Base-by-base conservation (phyloP, 2,113 vertebrate genomes). In the Sphaerodactylus townsendi region DNA sequence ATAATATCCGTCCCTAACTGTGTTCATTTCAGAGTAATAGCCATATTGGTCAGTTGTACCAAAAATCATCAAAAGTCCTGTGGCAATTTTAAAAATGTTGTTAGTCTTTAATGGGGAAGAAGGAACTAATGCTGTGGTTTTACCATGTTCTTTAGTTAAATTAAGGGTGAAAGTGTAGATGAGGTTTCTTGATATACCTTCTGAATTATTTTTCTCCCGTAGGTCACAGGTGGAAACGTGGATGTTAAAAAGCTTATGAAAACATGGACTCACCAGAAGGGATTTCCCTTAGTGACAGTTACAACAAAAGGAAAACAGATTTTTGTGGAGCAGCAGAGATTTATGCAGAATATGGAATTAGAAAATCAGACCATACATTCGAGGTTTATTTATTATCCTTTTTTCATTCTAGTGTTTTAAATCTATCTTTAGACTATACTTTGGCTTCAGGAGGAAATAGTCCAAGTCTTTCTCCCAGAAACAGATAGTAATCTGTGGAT, bases 271-370 rank as follows among this genome's bases (percentile, higher is more conserved):
- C 91, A 96, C 23, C 97, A 98, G 86, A 98, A 98, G 95, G 98
- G 98, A 80, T 98, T 99, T 95, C 98, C 98, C 65, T 90, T 99
- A 93, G 97, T 99, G 79, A 99, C 97, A 35, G 96, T 98, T 79
- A 95, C 90, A 78, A 96, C 92, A 84, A 95, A 94, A 37, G 97
- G 96, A 79, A 96, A 92, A 73, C 76, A 91, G 77, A 94, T 99
- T 88, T 93, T 72, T 81, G 30, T 99, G 48, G 95, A 96, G 14
- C 98, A 99, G 90, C 97, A 99, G 89, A 97, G 94, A 84, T 98
- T 98, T 91, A 94, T 96, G 59, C 95, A 96, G 83, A 81, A 46
- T 1, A 1, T 85, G 64, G 96, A 97, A n/a, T 81, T 96, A 79
- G 96, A 96, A 87, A 95, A 94, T 1, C 81, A 91, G 85, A 95